phyloP scores from a whole-genome alignment of 1,140 invertebrate species.

The Trigoniulus corallinus region DNA sequence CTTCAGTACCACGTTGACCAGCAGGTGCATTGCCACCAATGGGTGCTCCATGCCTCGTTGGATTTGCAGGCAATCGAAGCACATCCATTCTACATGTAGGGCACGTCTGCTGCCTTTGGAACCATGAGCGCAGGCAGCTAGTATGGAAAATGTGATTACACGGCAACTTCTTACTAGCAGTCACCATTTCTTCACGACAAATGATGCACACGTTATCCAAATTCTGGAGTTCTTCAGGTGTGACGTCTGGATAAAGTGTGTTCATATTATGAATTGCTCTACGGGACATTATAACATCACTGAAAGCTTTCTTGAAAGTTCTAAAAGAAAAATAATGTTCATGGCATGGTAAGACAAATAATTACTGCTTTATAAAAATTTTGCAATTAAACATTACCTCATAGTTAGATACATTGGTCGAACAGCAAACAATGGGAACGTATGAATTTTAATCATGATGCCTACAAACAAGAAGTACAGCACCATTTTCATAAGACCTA shows the following conservation, averaged over 20 bases:
- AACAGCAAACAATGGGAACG: slow-evolving; percentile 93
- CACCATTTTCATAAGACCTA: slow-evolving; percentile 60
- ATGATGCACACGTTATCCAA: slow-evolving; percentile 99
- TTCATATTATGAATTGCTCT: slow-evolving; percentile 97
- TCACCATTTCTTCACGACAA: slow-evolving; percentile 81
- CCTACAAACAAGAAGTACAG: slow-evolving; percentile 86
- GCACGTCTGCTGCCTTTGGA: slow-evolving; percentile 98
- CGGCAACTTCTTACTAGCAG: slow-evolving; percentile 88
- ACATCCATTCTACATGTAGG: slow-evolving; percentile 97
- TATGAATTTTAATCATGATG: slow-evolving; percentile 95
- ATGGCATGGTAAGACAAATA: background rate
- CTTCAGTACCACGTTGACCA: slow-evolving; percentile 9
- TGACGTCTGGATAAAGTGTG: slow-evolving; percentile 91
- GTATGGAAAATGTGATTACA: slow-evolving; percentile 99
- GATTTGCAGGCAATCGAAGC: slow-evolving; percentile 43
- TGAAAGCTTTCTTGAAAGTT: slow-evolving; percentile 94
- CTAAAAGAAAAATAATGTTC: slow-evolving; percentile 29
- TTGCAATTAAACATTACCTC: slow-evolving; percentile 34
- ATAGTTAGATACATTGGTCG: slow-evolving; percentile 98
- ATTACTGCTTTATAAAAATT: background rate
- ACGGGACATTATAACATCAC: slow-evolving; percentile 92
- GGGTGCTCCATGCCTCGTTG: slow-evolving; percentile 16
- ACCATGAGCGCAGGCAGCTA: slow-evolving; percentile 95
- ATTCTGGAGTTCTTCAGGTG: slow-evolving; percentile 74
- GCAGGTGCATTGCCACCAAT: too few species aligned